phyloP scores from a whole-genome alignment of 2,797 vertebrate genomes.

The Acomys russatus region DNA sequence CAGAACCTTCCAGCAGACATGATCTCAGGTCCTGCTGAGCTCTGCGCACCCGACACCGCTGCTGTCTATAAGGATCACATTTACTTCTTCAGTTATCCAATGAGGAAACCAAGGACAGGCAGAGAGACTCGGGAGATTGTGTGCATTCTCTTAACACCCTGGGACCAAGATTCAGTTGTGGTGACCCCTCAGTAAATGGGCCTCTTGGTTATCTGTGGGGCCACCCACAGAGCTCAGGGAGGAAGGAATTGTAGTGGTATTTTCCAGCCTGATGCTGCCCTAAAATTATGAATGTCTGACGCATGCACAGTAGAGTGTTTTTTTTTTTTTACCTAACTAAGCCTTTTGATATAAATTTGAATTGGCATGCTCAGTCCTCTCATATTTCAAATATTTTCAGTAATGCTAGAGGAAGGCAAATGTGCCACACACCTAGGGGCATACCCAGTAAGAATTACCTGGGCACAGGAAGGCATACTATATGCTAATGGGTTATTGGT shows the following conservation, averaged over 20 bases:
- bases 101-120: background rate
- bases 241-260: background rate
- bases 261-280: background rate
- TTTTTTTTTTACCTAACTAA: slow-evolving; percentile 18
- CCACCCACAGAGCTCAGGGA: background rate
- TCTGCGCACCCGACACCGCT: background rate
- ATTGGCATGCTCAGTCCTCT: background rate
- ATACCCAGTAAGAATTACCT: slow-evolving; percentile 57
- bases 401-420: slow-evolving; percentile 7
- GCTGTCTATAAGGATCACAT: background rate
- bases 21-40: background rate
- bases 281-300: background rate
- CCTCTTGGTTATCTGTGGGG: background rate
- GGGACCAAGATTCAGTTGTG: background rate
- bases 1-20: background rate
- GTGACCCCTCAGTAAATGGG: too few relatives aligned
- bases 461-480: background rate
- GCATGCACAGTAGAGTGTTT: background rate
- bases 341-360: slow-evolving; percentile 41
- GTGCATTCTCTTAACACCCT: background rate
- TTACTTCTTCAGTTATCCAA: background rate
- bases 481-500: background rate
- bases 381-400: slow-evolving; percentile 61
- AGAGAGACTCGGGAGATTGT: background rate
- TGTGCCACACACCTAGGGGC: background rate